Percentiles rank a stretch among this genome's conserved stretches.
phyloP scores from a whole-genome alignment of 2,797 vertebrate genomes.

The Sarcophilus harrisii region DNA sequence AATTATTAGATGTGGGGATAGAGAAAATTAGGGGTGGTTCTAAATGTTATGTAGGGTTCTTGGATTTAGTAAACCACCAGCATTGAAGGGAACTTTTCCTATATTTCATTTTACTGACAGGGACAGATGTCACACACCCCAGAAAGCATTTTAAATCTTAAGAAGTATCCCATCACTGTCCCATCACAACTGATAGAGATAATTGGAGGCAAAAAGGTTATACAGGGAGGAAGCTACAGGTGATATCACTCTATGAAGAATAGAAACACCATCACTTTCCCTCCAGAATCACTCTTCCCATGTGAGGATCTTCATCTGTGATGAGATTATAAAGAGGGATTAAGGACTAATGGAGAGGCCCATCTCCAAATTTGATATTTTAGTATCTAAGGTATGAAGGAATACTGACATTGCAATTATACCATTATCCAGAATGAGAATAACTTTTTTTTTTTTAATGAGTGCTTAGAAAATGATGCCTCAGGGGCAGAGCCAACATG shows the following conservation, averaged over 20 bases:
- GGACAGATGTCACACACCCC: constrained; percentile 85
- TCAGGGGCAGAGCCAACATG: no score
- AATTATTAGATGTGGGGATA: not conserved
- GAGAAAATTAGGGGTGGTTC: not conserved
- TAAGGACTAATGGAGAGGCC: constrained; percentile 42
- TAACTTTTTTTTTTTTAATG: constrained; percentile 13
- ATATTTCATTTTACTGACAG: constrained; percentile 78
- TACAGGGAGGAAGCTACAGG: constrained; percentile 81
- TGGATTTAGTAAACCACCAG: not conserved
- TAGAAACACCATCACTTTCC: constrained; percentile 72
- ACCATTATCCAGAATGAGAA: constrained; percentile 13
- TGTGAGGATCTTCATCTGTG: constrained; percentile 68
- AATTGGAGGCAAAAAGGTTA: constrained; percentile 89
- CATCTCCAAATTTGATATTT: not conserved
- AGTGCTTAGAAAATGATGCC: not conserved
- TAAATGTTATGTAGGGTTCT: not conserved
- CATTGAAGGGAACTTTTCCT: constrained; percentile 44
- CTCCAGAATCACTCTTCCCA: constrained; percentile 73
- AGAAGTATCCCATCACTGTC: constrained; percentile 88
- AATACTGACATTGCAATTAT: constrained; percentile 23
- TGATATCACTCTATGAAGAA: constrained; percentile 80
- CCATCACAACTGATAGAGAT: constrained; percentile 90
- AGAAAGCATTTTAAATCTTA: constrained; percentile 84
- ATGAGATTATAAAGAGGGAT: constrained; percentile 60
- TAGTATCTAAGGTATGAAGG: constrained; percentile 1